A percentile compares a stretch with the other conserved stretches of the same genome.
Conservation (phyloP, 2,113 vertebrate genomes). For the Lagopus muta region DNA sequence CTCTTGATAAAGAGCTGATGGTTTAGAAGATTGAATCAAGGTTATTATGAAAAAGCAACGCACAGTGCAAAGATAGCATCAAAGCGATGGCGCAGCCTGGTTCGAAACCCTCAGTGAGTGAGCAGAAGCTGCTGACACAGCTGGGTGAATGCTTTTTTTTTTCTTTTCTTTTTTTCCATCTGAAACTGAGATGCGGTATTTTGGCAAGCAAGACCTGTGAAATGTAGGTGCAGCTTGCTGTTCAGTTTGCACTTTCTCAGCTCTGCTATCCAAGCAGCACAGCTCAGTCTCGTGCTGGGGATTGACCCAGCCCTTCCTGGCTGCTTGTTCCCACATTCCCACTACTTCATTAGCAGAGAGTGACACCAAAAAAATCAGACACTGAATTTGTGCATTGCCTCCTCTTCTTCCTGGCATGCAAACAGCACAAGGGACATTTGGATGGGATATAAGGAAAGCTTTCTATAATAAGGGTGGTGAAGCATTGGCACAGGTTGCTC, state of each 20-base stretch:
- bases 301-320: background rate
- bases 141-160: background rate
- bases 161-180: background rate
- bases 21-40: constrained; percentile 55
- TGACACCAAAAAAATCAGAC: background rate
- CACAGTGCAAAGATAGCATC: constrained; percentile 36
- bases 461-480: too few species aligned
- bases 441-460: too few species aligned
- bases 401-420: background rate
- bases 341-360: background rate
- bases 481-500: too few species aligned
- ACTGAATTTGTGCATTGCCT: background rate
- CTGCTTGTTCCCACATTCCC: background rate
- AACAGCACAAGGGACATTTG: background rate
- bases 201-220: constrained; percentile 11
- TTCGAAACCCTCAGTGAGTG: constrained; percentile 35
- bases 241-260: background rate
- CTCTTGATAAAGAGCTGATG: constrained; percentile 58
- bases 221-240: constrained; percentile 18
- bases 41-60: constrained; percentile 39
- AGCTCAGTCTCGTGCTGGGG: background rate
- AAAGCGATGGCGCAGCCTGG: constrained; percentile 13
- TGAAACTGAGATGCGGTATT: constrained; percentile 7
- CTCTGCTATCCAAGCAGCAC: background rate
- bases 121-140: constrained; percentile 63